Evolutionary conservation across 2,113 vertebrate genomes (phyloP).

Genomic region (Brachionichthys hirsutus): DNA sequence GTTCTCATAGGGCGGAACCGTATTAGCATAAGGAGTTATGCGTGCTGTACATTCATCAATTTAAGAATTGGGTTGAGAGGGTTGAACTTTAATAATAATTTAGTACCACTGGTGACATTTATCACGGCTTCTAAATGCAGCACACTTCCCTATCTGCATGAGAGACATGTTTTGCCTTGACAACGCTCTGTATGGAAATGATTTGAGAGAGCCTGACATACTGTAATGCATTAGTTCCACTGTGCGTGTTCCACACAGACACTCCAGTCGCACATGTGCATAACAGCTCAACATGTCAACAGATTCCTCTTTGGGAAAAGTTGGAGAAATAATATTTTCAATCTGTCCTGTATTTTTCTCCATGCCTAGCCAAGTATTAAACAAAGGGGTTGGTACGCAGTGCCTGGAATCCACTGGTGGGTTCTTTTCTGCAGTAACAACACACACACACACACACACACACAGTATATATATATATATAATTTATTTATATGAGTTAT

Average conservation of each 20-base stretch:
- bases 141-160: slow-evolving; percentile 29
- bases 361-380: slow-evolving; percentile 70
- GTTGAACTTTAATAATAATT: slow-evolving; percentile 8
- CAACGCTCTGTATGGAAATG: slow-evolving; percentile 55
- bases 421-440: too few species aligned
- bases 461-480: too few species aligned
- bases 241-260: slow-evolving; percentile 35
- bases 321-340: slow-evolving; percentile 26
- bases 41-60: neutral
- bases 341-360: slow-evolving; percentile 4
- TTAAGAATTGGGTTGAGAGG: neutral
- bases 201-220: slow-evolving; percentile 59
- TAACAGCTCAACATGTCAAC: slow-evolving; percentile 62
- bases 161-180: slow-evolving; percentile 49
- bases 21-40: too few species aligned
- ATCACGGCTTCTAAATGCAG: slow-evolving; percentile 17
- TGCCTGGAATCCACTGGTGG: too few species aligned
- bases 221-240: slow-evolving; percentile 68
- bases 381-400: neutral
- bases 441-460: too few species aligned
- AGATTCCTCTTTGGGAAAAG: slow-evolving; percentile 24
- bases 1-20: too few species aligned
- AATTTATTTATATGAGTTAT: too few species aligned
- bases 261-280: slow-evolving; percentile 60
- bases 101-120: slow-evolving; percentile 19